These are phyloP conservation scores for Gymnogyps californianus DNA, from an alignment of 2,113 vertebrate genomes.

Conservation along the genomic window DNA sequence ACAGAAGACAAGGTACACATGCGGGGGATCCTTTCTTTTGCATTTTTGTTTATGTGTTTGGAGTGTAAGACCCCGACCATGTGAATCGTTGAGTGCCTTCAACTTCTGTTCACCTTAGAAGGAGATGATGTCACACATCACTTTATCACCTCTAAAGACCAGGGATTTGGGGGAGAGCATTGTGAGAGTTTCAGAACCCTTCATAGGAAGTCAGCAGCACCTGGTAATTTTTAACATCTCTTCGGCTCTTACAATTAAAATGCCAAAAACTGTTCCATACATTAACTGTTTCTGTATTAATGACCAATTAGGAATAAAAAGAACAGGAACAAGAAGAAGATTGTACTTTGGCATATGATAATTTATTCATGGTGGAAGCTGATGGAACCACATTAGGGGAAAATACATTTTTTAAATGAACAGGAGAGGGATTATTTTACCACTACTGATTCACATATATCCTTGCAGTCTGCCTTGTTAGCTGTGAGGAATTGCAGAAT, in stretches of 20 bases:
- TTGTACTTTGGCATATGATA: neutral
- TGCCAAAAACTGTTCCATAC: neutral
- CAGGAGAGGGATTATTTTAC: neutral
- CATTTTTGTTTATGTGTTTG: neutral
- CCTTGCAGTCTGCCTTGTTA: neutral
- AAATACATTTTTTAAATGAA: slow-evolving; percentile 17
- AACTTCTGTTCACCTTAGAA: neutral
- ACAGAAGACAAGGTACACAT: neutral
- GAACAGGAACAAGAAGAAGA: neutral
- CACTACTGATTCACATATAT: neutral
- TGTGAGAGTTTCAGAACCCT: neutral
- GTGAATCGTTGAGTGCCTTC: neutral
- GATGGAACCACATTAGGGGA: neutral
- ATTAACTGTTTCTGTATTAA: neutral
- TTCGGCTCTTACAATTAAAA: neutral
- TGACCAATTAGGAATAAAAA: neutral
- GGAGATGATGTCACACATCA: neutral
- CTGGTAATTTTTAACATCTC: neutral
- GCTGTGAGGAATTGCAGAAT: neutral
- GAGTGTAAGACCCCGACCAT: fast-evolving
- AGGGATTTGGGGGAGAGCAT: neutral
- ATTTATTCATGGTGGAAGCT: slow-evolving; percentile 16
- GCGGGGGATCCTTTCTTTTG: neutral
- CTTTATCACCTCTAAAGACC: neutral
- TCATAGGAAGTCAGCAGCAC: neutral